Evolutionary conservation across 2,888 invertebrate species (phyloP), one percentile per base, ranked within the genome.

Genomic region (Lamproptera curius): DNA sequence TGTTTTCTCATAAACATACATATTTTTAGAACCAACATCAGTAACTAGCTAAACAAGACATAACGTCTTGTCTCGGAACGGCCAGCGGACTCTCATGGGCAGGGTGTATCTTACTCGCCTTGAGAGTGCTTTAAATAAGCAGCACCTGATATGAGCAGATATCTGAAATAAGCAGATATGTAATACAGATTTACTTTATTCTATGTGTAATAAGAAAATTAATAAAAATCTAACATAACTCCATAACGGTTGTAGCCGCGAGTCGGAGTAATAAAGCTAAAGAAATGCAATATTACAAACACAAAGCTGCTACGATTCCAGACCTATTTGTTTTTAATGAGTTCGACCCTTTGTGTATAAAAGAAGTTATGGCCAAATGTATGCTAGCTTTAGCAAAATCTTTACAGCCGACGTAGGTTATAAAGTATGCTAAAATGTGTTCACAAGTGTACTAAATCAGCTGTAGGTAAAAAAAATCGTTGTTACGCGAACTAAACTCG

Each of bases 231-330:
- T 20, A 28, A 26, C 28, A 9, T 16, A 31, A 10, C 35, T 15
- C 10, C 9, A 17, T 10, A n/a, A 31, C 14, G 26, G 38, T 39
- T 33, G 38, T 17, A 4, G 9, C 23, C 15, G 9, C 37, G 11
- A 17, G 17, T 10, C 38, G 31, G 16, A 45, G 38, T 34, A 45
- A 40, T 35, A 40, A 34, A 56, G 49, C 52, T 51, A 48, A 51
- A 51, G 55, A 52, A 51, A 53, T 35, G 41, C 55, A 52, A 39
- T 56, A 56, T 56, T 56, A 55, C 55, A 55, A 52, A 52, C 49
- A 51, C 56, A 54, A 57, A 56, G 51, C 51, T 50, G 54, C 53
- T 55, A 55, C 56, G 55, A 52, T 36, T 26, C 44, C 33, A 39
- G 45, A 51, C 46, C 39, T 40, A 41, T 42, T 40, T 39, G 36